Conservation (phyloP, 1,140 invertebrate species). For the Cotesia typhae region DNA sequence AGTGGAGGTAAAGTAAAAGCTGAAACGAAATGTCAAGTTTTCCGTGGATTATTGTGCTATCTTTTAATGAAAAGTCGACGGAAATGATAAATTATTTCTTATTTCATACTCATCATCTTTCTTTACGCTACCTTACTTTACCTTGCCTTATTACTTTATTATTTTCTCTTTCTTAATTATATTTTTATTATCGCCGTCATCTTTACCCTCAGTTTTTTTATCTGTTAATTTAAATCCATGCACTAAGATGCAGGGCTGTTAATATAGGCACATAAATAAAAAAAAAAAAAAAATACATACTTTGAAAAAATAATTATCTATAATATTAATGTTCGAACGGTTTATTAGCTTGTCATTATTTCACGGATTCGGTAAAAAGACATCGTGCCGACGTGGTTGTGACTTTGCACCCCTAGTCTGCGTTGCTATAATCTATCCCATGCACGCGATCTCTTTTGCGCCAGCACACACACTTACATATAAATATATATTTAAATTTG, state of each 20-base stretch:
- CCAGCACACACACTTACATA: neutral
- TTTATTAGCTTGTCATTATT: constrained; percentile 21
- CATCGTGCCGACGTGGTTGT: constrained; percentile 18
- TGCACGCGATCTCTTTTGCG: constrained; percentile 23
- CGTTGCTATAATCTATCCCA: constrained; percentile 19
- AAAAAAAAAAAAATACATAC: no score
- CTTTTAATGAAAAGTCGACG: constrained; percentile 28
- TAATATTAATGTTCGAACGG: neutral
- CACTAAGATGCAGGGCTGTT: no score
- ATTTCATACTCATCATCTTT: neutral
- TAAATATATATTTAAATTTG: neutral
- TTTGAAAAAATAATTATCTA: no score
- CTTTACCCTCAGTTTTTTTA: no score
- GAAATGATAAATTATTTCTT: constrained; percentile 26
- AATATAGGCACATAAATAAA: no score
- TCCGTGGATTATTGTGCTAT: constrained; percentile 26
- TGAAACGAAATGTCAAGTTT: constrained; percentile 8
- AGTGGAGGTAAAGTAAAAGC: constrained; percentile 7
- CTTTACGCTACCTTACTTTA: neutral
- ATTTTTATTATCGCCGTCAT: neutral
- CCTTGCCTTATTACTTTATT: neutral
- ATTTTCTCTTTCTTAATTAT: constrained; percentile 4
- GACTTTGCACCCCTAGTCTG: constrained; percentile 8
- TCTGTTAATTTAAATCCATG: no score
- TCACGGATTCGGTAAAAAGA: constrained; percentile 16